Evolutionary conservation across 2,797 vertebrate genomes (phyloP), one percentile per base, ranked within the genome.

Genomic region (Dendrocincla fuliginosa): DNA sequence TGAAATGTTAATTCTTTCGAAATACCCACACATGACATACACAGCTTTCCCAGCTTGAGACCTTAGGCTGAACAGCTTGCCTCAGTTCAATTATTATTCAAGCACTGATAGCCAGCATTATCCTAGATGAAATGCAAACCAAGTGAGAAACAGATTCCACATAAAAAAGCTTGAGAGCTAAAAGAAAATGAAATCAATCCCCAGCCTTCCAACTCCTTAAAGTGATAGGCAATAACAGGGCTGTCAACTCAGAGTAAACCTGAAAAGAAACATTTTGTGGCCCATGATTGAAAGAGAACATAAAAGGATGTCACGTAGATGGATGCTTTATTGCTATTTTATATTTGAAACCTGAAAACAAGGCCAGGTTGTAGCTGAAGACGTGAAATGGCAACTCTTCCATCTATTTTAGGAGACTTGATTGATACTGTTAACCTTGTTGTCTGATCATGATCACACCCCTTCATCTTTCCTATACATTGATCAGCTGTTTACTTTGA

Each of bases 251-350:
- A 91, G 90, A 93, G 82, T 95, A 97, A 97, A 95, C 93, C 84
- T 93, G 86, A 94, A 97, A 94, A 91, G 81, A 96, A 86, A 78
- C 49, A 89, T 95, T 96, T 96, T 90, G 57, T 11, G 5, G 89
- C 19, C 33, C 75, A n/a, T 95, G 96, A 98, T 39, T 96, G 97
- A 98, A 97, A 97, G 89, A 89, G 89, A 97, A 89, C 88, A 97
- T 98, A 97, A 97, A 98, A 97, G 84, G 81, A 96, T 97, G 97
- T 96, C 97, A 97, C 81, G 64, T 74, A 97, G 97, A 97, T 94
- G 90, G 96, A 98, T 97, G 88, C 76, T 94, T 97, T 97, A 97
- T 95, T 96, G 85, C 89, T 92, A 56, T 97, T 97, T 98, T 95
- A 96, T 95, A 97, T 97, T 79, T 98, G 97, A 97, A 97, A 96